phyloP scores from a whole-genome alignment of 2,888 invertebrate species.

The Antitype chi region DNA sequence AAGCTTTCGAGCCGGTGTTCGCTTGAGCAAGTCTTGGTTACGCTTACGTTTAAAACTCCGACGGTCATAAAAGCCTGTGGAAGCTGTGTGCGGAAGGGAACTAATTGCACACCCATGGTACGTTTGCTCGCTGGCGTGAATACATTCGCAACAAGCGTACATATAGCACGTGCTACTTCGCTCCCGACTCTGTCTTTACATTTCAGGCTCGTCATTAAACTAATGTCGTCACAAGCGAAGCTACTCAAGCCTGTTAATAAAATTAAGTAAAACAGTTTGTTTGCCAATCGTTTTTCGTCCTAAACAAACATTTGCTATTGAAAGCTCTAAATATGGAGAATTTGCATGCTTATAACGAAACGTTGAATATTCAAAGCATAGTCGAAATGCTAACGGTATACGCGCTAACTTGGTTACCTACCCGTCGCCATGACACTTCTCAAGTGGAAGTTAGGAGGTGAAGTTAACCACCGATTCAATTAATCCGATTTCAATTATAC shows the following conservation, averaged over 20 bases:
- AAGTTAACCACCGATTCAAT: slow-evolving; percentile 68
- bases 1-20: slow-evolving; percentile 66
- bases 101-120: slow-evolving; percentile 83
- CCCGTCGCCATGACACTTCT: slow-evolving; percentile 70
- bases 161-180: slow-evolving; percentile 50
- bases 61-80: slow-evolving; percentile 75
- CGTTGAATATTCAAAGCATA: slow-evolving; percentile 75
- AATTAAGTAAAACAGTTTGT: slow-evolving; percentile 39
- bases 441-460: slow-evolving; percentile 65
- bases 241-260: slow-evolving; percentile 33
- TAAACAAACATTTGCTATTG: slow-evolving; percentile 52
- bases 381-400: slow-evolving; percentile 64
- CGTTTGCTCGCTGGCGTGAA: slow-evolving; percentile 82
- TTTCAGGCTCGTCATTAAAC: slow-evolving; percentile 51
- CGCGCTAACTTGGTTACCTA: slow-evolving; percentile 73
- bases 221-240: slow-evolving; percentile 31
- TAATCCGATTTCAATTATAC: slow-evolving; percentile 67
- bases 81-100: slow-evolving; percentile 77
- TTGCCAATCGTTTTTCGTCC: slow-evolving; percentile 41
- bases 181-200: slow-evolving; percentile 54
- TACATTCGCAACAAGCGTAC: slow-evolving; percentile 74
- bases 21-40: slow-evolving; percentile 68
- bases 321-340: slow-evolving; percentile 49
- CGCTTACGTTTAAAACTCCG: slow-evolving; percentile 73
- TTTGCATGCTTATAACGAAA: slow-evolving; percentile 59